Evolutionary conservation across 1,140 invertebrate genomes (phyloP), one percentile per base, ranked within the genome.

Genomic region (Choristoneura fumiferana): DNA sequence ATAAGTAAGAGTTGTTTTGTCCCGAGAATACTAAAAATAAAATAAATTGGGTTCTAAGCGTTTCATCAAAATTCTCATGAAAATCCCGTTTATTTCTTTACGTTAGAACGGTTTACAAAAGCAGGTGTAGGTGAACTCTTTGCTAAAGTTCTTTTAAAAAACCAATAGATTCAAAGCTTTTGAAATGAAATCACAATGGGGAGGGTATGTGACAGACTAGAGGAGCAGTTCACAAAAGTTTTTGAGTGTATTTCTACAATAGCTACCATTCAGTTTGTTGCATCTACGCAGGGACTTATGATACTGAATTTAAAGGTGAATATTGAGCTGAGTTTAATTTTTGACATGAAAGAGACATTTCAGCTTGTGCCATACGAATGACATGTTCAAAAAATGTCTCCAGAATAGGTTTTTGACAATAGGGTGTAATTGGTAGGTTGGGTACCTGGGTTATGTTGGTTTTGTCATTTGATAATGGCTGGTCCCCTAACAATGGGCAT

Each of bases 351-450:
- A 58, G 57, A 29, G 54, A 62, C 58, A 54, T 60, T 22, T 39
- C 62, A 58, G 58, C 63, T 65, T 66, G 69, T 69, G 58, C 76
- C 9, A 45, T 29, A 62, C 60, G 81, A 87, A 84, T 86, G 83
- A 89, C 83, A 86, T 79, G 81, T 77, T 77, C 72, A 78, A 83
- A 78, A 49, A 84, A 84, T 89, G 84, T 89, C 86, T 76, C 83
- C 70, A 69, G 73, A 77, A 81, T 78, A 64, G 65, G 69, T 84
- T 87, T 87, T 81, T 77, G 76, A 89, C 84, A 89, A 89, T 89
- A 73, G 77, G 17, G 60, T 36, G 79, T 89, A 87, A 89, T 89
- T 89, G 86, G 86, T 89, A 81, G 86, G 86, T 81, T 81, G 83
- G 84, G 80, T 89, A 89, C 86, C 86, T 89, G 86, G 86, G 73